Evolutionary conservation across 1,140 invertebrate genomes (phyloP), one percentile per base, ranked within the genome.

Genomic region (Mercenaria mercenaria): DNA sequence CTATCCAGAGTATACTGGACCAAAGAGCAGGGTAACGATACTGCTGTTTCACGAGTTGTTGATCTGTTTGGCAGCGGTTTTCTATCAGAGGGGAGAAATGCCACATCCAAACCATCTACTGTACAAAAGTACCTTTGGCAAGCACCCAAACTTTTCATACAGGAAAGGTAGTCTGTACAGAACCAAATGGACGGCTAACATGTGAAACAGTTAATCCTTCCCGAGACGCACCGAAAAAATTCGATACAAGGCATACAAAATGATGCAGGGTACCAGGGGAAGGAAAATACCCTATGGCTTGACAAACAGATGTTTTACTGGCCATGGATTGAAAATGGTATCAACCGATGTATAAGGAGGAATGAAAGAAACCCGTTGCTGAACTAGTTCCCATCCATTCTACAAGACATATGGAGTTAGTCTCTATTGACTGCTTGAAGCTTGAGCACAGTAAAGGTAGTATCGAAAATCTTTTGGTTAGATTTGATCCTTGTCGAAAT

Each of bases 341-440:
- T n/a, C n/a, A n/a, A 81, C 3, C 29, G 86, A 26, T 88, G 86
- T 39, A 23, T 88, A 11, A 23, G 86, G 8, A 88, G 81, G n/a
- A 76, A 50, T 15, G 3, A 1, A 81, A 67, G n/a, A 34, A 43
- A 26, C 29, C 56, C 3, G 20, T 32, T 8, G 69, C 81, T 47
- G 29, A 41, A 67, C 56, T 79, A 8, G 26, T 77, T 2, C 64
- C 34, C n/a, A 76, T 82, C 13, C 2, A 56, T 23, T 83, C 77
- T 56, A 56, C 15, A 20, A 13, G 52, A 56, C 52, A 13, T 20
- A 4, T 56, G n/a, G n/a, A n/a, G n/a, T n/a, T n/a, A n/a, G n/a
- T n/a, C n/a, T n/a, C n/a, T n/a, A n/a, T n/a, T n/a, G n/a, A n/a
- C n/a, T n/a, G n/a, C n/a, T n/a, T n/a, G n/a, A n/a, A n/a, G n/a